Evolutionary conservation across 2,113 vertebrate species (phyloP).

Genomic region (Colinus virginianus): DNA sequence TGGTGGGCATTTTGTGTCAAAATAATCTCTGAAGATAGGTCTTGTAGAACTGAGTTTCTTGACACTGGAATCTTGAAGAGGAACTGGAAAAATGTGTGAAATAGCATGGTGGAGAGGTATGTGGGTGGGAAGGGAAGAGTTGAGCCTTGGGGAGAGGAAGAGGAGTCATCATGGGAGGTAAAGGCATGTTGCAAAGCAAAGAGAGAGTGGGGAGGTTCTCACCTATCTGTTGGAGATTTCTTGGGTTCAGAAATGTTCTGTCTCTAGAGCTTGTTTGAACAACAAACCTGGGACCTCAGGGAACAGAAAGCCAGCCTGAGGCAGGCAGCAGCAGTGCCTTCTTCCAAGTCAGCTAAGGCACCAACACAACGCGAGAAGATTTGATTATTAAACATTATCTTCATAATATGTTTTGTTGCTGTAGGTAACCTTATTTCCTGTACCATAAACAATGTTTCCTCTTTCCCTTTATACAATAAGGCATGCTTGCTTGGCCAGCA

Average conservation of each 20-base stretch:
- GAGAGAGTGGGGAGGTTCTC: background rate
- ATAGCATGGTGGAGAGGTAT: background rate
- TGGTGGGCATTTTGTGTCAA: background rate
- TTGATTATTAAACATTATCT: background rate
- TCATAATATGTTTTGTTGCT: background rate
- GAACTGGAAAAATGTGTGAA: background rate
- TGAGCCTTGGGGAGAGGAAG: background rate
- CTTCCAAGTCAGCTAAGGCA: background rate
- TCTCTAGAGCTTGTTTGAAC: background rate
- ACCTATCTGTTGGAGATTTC: background rate
- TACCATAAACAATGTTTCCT: background rate
- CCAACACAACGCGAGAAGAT: background rate
- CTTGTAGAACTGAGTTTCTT: background rate
- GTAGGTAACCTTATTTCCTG: background rate
- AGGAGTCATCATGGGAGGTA: background rate
- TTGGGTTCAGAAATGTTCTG: background rate
- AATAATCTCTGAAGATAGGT: background rate
- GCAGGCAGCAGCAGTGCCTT: background rate
- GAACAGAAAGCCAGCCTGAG: background rate
- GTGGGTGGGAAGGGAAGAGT: background rate
- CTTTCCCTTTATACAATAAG: background rate
- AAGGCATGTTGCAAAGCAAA: fast-evolving
- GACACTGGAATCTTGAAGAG: background rate
- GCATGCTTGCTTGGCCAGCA: background rate
- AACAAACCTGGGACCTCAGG: background rate